Evolutionary conservation across 1,140 invertebrate species (phyloP), one percentile per base, ranked within the genome.

Genomic region (Gyrodactylus bullatarudis): DNA sequence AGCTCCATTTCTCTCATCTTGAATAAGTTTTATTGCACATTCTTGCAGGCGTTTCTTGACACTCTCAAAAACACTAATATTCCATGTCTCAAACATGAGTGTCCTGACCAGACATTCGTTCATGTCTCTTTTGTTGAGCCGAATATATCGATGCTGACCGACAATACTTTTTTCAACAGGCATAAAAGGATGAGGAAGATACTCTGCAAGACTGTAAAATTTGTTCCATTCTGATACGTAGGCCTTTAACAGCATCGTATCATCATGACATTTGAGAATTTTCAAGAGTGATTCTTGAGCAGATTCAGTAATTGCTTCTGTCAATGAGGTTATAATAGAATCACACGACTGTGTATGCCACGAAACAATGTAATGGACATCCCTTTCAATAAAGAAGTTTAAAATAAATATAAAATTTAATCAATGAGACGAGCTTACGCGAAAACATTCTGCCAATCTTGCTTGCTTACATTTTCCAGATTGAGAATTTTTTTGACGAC

Each of bases 171-270:
- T 85, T 83, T 95, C 91, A 75, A 96, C 82, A 80, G 91, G 89
- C 69, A 87, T 85, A 84, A 97, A 97, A 16, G 92, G 92, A 75
- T 91, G 89, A 1, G 92, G 91, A 76, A 96, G 83, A 82, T 94
- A 96, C 79, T 89, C 88, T 81, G 91, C 95, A 79, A 96, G 91
- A 2, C 89, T 90, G 79, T 95, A 94, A 83, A 96, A 97, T 78
- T 93, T 94, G 68, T 89, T 84, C 92, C 92, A 97, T 81, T 95
- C 91, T 8, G 86, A 85, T 77, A 96, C 95, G 78, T 97, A 97
- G 8, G 91, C 89, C 81, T 91, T 91, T 1, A 97, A 82, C 24
- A 96, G 82, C 1, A 91, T 89, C 79, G 93, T 89, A 77, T 96
- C 91, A 78, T 95, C 91, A 75, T 89, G 85, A 78, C 91, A 88